phyloP scores from a whole-genome alignment of 2,113 vertebrate species.

The Sphaerodactylus townsendi region DNA sequence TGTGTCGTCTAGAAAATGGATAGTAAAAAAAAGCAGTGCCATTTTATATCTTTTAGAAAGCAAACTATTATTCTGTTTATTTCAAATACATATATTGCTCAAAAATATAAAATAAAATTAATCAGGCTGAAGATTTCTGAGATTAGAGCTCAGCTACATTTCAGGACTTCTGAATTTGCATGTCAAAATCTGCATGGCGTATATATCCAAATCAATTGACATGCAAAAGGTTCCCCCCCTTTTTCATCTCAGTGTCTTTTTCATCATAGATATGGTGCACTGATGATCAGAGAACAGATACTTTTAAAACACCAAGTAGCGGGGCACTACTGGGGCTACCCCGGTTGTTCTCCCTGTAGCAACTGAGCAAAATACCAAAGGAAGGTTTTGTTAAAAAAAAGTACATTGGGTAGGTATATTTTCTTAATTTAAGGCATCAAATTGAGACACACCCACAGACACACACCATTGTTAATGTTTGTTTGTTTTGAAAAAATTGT shows the following conservation, averaged over 20 bases:
- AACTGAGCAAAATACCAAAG: background rate
- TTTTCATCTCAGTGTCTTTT: background rate
- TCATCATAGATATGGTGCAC: background rate
- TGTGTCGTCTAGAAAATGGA: slow-evolving; percentile 9
- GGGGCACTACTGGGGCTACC: background rate
- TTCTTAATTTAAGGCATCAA: too few species aligned
- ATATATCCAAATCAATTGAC: background rate
- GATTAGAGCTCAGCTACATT: background rate
- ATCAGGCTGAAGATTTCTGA: background rate
- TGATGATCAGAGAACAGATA: background rate
- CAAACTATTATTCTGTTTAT: background rate
- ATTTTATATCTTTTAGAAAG: fast-evolving
- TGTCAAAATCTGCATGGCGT: background rate
- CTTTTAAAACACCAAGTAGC: background rate
- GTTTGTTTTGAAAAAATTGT: too few species aligned
- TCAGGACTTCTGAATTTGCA: background rate
- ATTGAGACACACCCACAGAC: too few species aligned
- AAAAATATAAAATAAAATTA: background rate
- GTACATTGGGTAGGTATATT: too few species aligned
- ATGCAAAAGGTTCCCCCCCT: background rate
- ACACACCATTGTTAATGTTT: too few species aligned
- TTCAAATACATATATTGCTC: background rate
- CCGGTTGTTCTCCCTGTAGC: background rate
- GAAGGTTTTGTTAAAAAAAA: too few species aligned
- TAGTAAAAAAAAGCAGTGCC: slow-evolving; percentile 21